Evolutionary conservation across 2,113 vertebrate genomes (phyloP).

Genomic region (Neodontobutis hainanensis): DNA sequence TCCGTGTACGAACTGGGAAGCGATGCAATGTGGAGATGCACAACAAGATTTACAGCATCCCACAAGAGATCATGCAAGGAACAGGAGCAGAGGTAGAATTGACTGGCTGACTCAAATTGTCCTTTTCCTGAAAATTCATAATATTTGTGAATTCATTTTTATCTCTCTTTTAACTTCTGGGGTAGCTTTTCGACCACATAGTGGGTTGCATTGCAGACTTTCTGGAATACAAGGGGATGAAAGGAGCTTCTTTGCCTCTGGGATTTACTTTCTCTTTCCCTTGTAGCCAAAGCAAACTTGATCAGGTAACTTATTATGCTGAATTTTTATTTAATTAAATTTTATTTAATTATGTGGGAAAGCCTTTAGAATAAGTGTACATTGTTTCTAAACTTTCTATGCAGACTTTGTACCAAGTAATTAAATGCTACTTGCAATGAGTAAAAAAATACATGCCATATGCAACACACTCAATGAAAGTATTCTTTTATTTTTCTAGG

Average conservation of each 20-base stretch:
- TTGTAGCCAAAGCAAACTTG: constrained; percentile 88
- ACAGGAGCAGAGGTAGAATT: constrained; percentile 89
- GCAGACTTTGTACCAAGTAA: too few relatives aligned
- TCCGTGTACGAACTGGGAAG: constrained; percentile 84
- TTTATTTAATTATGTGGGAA: neutral
- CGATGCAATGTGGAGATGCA: constrained; percentile 89
- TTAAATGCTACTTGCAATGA: too few relatives aligned
- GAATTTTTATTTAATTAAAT: neutral
- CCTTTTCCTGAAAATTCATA: too few relatives aligned
- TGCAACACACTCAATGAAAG: too few relatives aligned
- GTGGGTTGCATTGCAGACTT: constrained; percentile 92
- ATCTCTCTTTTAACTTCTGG: neutral
- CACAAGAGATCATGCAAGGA: constrained; percentile 91
- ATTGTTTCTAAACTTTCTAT: too few relatives aligned
- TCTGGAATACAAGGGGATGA: constrained; percentile 96
- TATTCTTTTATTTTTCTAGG: too few relatives aligned
- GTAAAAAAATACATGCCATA: too few relatives aligned
- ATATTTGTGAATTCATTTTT: neutral
- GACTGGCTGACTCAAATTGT: neutral
- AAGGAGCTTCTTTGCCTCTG: constrained; percentile 86
- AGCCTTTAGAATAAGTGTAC: too few relatives aligned
- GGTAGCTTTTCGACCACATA: constrained; percentile 93
- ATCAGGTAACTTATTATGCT: constrained; percentile 82
- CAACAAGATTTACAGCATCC: constrained; percentile 96
- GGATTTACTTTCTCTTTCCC: constrained; percentile 99